Percentiles rank a stretch among this genome's conserved stretches.
These are phyloP conservation scores for Ormyrus labotus DNA, from an alignment of 2,888 invertebrate genomes.

Conservation along the genomic window DNA sequence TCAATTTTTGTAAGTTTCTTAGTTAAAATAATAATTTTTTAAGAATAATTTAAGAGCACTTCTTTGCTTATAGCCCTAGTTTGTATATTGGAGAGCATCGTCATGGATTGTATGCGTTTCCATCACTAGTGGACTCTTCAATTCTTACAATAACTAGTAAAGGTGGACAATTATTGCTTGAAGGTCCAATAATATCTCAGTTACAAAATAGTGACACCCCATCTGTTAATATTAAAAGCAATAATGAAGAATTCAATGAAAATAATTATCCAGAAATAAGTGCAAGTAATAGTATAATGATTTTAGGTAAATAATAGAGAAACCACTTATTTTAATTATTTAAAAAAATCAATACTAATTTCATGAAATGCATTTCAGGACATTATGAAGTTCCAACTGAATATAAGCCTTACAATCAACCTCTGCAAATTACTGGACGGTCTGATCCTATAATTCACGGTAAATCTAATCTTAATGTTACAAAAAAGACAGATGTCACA, in stretches of 20 bases:
- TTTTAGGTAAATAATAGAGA: constrained; percentile 63
- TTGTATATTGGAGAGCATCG: constrained; percentile 93
- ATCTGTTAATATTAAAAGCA: constrained; percentile 17
- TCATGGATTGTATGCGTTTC: constrained; percentile 93
- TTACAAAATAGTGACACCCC: constrained; percentile 62
- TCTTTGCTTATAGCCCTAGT: constrained; percentile 83
- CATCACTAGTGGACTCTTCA: constrained; percentile 93
- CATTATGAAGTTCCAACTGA: constrained; percentile 71
- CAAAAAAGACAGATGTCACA: constrained; percentile 59
- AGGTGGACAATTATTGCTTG: constrained; percentile 83
- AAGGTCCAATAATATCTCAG: constrained; percentile 80
- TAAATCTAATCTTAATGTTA: constrained; percentile 58
- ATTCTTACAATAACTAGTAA: constrained; percentile 88
- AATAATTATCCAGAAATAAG: constrained; percentile 64
- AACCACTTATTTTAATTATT: not conserved
- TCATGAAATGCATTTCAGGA: constrained; percentile 59
- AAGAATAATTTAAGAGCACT: not conserved
- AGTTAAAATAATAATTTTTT: constrained; percentile 11
- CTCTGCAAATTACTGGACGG: constrained; percentile 71
- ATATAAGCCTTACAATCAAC: constrained; percentile 70
- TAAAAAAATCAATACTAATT: constrained; percentile 14
- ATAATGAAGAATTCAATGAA: constrained; percentile 45
- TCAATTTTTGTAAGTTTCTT: constrained; percentile 77
- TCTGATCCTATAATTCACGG: constrained; percentile 70
- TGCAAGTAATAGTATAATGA: constrained; percentile 62